Conservation (phyloP, 2,113 vertebrate species). For the Chaetura pelagica region DNA sequence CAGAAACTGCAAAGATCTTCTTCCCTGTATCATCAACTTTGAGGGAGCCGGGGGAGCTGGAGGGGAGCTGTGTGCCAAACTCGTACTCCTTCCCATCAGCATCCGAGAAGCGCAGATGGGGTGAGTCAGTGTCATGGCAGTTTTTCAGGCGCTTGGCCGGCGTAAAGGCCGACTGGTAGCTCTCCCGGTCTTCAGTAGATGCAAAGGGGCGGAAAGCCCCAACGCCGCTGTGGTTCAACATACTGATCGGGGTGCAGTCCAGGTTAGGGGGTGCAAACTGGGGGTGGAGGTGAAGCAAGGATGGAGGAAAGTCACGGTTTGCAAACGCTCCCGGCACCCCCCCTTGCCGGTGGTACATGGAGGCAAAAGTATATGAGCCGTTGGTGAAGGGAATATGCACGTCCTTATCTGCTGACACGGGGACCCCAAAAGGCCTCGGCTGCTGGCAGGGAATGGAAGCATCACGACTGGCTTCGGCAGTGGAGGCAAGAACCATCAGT, state of each 20-base stretch:
- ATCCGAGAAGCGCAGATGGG: slow-evolving; percentile 98
- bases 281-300: slow-evolving; percentile 96
- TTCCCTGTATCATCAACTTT: slow-evolving; percentile 97
- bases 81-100: slow-evolving; percentile 99
- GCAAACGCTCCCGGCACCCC: slow-evolving; percentile 94
- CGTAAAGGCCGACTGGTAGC: slow-evolving; percentile 98
- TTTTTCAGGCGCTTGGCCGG: slow-evolving; percentile 98
- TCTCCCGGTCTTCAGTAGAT: slow-evolving; percentile 94
- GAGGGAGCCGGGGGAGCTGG: slow-evolving; percentile 92
- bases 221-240: slow-evolving; percentile 97
- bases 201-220: slow-evolving; percentile 98
- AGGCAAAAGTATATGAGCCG: slow-evolving; percentile 97
- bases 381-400: slow-evolving; percentile 98
- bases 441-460: slow-evolving; percentile 98
- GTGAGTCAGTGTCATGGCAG: slow-evolving; percentile 96
- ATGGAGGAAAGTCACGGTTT: slow-evolving; percentile 97
- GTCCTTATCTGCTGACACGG: slow-evolving; percentile 96
- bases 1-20: slow-evolving; percentile 98
- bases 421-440: slow-evolving; percentile 95
- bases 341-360: slow-evolving; percentile 98
- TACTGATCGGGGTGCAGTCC: slow-evolving; percentile 98
- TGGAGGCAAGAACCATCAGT: slow-evolving; percentile 98
- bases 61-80: slow-evolving; percentile 92
- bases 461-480: slow-evolving; percentile 95
- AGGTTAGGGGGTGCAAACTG: slow-evolving; percentile 98